Evolutionary conservation across 2,888 invertebrate genomes (phyloP), one percentile per base, ranked within the genome.

Genomic region (Cryptops parisi): DNA sequence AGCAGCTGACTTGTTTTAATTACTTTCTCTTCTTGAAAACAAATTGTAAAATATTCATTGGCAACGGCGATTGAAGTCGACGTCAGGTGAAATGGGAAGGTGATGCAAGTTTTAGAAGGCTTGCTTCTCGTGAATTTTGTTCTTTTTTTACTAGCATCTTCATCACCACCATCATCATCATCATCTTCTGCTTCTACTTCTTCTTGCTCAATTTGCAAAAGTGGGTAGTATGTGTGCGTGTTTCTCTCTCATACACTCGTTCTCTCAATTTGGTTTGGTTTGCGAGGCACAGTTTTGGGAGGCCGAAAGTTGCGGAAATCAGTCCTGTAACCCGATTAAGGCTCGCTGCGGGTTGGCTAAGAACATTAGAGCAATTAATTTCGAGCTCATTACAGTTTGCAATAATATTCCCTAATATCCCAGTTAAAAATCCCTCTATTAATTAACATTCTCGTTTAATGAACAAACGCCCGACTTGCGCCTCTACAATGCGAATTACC

Each of bases 311-410:
- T n/a, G n/a, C 33, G 33, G 33, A 33, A 33, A 33, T 33, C 33
- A 33, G 15, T 15, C 48, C 48, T 21, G 17, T 48, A 48, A 48
- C 48, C 48, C 48, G 48, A 48, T 48, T 48, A 48, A 21, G 33
- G 27, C 48, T 2, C n/a, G 21, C 38, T 48, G 49, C 39, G 23
- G 49, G 41, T 23, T 41, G 50, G 41, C n/a, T 19, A 41, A 50
- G 50, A 50, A 40, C 50, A 50, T 50, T 50, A 50, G 40, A 41
- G 50, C 50, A 50, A 50, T 50, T 50, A 50, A 50, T 50, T 50
- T 50, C 40, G 50, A 50, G 40, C 50, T 50, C 50, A 50, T 50
- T 50, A 50, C 41, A 50, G 50, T 50, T 40, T 50, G 50, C 50
- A 50, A 50, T 50, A 50, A 50, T 50, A 50, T 50, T 50, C 50